Evolutionary conservation across 2,797 vertebrate genomes (phyloP).

Genomic region (Sebastes hubbsi): DNA sequence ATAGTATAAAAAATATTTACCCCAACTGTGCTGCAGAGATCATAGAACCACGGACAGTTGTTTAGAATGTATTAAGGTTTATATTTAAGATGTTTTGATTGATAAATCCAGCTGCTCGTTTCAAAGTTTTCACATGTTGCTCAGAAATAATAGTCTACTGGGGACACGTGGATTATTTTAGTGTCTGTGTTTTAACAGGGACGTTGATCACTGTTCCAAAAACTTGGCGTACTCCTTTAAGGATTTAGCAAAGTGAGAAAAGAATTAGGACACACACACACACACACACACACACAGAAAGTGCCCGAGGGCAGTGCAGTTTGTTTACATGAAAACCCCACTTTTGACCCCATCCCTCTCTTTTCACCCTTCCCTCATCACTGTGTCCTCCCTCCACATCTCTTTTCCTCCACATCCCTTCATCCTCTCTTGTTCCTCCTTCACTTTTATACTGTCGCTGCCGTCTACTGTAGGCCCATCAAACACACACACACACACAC

Average conservation of each 20-base stretch:
- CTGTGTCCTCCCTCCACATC: neutral
- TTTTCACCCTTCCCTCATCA: constrained; percentile 1
- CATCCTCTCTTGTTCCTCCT: neutral
- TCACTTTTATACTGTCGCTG: neutral
- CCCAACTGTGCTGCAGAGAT: neutral
- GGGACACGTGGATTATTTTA: constrained; percentile 6
- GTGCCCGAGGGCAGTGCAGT: constrained; percentile 32
- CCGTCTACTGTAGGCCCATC: constrained; percentile 10
- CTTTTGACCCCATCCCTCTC: constrained; percentile 28
- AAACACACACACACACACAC: constrained; percentile 4
- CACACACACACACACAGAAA: neutral
- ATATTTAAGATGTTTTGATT: neutral
- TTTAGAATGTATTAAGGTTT: neutral
- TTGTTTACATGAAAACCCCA: constrained; percentile 58
- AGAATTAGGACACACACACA: constrained; percentile 23
- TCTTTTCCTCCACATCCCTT: neutral
- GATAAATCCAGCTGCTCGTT: neutral
- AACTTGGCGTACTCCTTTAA: constrained; percentile 14
- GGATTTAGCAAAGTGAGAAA: constrained; percentile 23
- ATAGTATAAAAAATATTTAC: neutral
- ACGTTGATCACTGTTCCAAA: constrained; percentile 1
- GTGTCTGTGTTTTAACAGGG: neutral
- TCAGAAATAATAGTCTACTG: neutral
- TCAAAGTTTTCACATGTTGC: neutral
- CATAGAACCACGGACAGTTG: too few relatives aligned